phyloP scores from a whole-genome alignment of 1,140 invertebrate genomes.

The Saxidomus purpurata region DNA sequence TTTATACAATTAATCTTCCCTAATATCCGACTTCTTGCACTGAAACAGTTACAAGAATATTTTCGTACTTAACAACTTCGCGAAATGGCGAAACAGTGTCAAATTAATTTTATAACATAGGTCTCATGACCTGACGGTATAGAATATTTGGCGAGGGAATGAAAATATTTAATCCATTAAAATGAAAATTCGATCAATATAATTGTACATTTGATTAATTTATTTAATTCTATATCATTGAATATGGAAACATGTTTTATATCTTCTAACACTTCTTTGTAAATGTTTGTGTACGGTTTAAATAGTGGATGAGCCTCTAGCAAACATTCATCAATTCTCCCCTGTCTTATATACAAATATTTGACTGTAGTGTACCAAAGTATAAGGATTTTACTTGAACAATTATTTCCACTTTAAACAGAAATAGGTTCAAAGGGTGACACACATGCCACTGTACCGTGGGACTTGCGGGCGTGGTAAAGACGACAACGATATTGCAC shows the following conservation, averaged over 20 bases:
- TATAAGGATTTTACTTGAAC: background rate
- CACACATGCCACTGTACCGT: too few relatives aligned
- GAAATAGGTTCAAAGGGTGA: too few relatives aligned
- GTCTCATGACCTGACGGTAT: background rate
- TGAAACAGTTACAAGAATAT: too few relatives aligned
- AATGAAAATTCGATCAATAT: conserved; percentile 2
- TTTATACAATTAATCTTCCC: too few relatives aligned
- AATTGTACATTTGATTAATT: background rate
- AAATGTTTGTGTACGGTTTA: background rate
- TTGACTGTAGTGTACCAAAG: background rate
- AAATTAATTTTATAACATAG: background rate
- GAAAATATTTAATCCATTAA: conserved; percentile 17
- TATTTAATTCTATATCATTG: background rate
- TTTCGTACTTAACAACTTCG: too few relatives aligned
- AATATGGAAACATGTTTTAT: background rate
- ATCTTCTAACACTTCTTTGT: background rate
- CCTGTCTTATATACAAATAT: background rate
- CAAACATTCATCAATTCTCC: background rate
- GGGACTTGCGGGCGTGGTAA: too few relatives aligned
- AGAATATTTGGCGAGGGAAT: background rate
- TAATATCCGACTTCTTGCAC: too few relatives aligned
- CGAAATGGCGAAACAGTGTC: background rate
- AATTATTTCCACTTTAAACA: too few relatives aligned
- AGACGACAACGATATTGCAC: too few relatives aligned
- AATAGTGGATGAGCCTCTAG: background rate